Evolutionary conservation across 2,888 invertebrate species (phyloP), one percentile per base, ranked within the genome.

Genomic region (Calephelis perditalis): DNA sequence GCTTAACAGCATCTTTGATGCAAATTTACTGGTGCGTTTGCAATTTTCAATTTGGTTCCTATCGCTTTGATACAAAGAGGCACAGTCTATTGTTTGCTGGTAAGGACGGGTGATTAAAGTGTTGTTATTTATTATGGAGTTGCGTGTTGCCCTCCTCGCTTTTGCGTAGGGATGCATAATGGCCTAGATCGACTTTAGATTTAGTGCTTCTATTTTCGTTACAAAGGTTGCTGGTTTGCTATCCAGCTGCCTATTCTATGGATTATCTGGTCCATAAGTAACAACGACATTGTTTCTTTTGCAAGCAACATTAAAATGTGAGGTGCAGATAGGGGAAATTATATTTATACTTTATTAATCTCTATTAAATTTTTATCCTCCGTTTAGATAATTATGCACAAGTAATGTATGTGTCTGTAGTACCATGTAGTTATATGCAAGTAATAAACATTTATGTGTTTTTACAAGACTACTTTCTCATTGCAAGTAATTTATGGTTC

Each of bases 151-250:
- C 66, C 67, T 61, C 69, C 66, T 64, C 63, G 65, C 68, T 70
- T 71, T 68, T 62, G 69, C 67, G 64, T 65, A 67, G 64, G 62
- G 65, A 67, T 65, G 67, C 66, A 70, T 75, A 71, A 74, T 75
- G 71, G 72, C 74, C 72, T 68, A 68, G 71, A 74, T 73, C 70
- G 65, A 65, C 68, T 67, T 70, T 69, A 71, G 74, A 72, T 75
- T 70, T 68, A 70, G 65, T 69, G 69, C 65, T 66, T 72, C 72
- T 77, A 73, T 76, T 78, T 75, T 73, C 63, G 70, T 73, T 72
- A 62, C 61, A 62, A 57, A 60, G 62, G 36, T 45, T 45, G 45
- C 45, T 54, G 26, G 11, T 44, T 47, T 46, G 37, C 11, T 52
- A 26, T 52, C 35, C 52, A 52, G 52, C 35, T 52, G 35, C 52